These are phyloP conservation scores for Chinchilla lanigera DNA, from an alignment of 2,113 vertebrate species.

Conservation along the genomic window DNA sequence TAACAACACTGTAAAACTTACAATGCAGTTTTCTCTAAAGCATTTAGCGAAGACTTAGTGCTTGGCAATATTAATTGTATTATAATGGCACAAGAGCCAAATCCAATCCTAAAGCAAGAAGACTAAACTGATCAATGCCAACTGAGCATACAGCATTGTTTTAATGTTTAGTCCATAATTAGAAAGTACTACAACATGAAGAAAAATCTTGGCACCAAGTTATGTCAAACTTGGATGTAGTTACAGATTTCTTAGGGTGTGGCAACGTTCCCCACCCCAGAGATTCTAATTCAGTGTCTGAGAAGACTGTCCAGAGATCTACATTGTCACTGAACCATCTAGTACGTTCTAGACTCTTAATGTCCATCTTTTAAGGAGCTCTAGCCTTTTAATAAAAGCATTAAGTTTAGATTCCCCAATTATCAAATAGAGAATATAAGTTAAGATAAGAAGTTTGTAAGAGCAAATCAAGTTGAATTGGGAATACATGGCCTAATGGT, in stretches of 20 bases:
- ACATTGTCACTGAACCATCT: not conserved
- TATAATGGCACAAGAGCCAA: not conserved
- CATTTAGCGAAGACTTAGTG: not conserved
- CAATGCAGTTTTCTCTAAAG: not conserved
- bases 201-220: no score
- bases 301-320: not conserved
- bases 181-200: no score
- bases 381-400: not conserved
- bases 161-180: not conserved
- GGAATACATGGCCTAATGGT: not conserved
- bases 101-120: not conserved
- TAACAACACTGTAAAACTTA: not conserved
- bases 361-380: not conserved
- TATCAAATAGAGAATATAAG: not conserved
- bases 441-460: not conserved
- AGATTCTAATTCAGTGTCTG: not conserved
- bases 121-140: not conserved
- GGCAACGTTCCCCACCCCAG: conserved; percentile 69
- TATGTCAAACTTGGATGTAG: not conserved
- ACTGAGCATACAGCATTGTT: not conserved
- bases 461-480: not conserved
- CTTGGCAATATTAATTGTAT: not conserved
- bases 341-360: not conserved
- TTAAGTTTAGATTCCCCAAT: not conserved
- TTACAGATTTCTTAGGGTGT: not conserved